A percentile compares a stretch with the other conserved stretches of the same genome.
phyloP scores from a whole-genome alignment of 1,140 invertebrate genomes.

The Heliconius hewitsoni region DNA sequence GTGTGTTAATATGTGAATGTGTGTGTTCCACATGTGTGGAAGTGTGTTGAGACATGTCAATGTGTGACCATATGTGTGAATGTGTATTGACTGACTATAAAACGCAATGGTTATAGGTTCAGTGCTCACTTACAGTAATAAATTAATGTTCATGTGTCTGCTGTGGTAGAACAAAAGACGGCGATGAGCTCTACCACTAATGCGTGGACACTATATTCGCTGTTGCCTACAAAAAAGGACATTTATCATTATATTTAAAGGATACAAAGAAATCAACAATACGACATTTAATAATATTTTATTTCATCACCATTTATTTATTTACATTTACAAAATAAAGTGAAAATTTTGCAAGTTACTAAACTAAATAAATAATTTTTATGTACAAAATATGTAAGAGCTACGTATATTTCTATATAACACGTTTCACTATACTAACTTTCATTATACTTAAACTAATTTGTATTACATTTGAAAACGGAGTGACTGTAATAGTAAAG shows the following conservation, averaged over 20 bases:
- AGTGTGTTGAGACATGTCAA: too few species aligned
- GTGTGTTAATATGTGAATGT: too few species aligned
- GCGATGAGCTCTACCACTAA: too few species aligned
- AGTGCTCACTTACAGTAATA: background rate
- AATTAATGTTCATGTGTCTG: too few species aligned
- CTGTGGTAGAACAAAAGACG: too few species aligned
- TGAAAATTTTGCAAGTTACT: background rate
- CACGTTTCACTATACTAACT: background rate
- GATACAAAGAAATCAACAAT: background rate
- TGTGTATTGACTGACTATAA: too few species aligned
- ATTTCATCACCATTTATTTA: constrained; percentile 25
- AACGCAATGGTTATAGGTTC: background rate
- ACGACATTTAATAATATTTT: constrained; percentile 16
- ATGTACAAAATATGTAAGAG: constrained; percentile 1
- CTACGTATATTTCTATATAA: background rate
- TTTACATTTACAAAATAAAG: constrained; percentile 22
- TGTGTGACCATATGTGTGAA: too few species aligned
- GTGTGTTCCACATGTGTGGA: too few species aligned
- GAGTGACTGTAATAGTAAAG: background rate
- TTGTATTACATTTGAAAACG: background rate
- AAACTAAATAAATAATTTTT: background rate
- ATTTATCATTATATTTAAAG: background rate
- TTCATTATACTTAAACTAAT: background rate
- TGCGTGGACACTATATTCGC: too few species aligned
- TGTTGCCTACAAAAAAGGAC: too few species aligned